Evolutionary conservation across 2,888 invertebrate genomes (phyloP), one percentile per base, ranked within the genome.

Genomic region (Melipona bicolor): DNA sequence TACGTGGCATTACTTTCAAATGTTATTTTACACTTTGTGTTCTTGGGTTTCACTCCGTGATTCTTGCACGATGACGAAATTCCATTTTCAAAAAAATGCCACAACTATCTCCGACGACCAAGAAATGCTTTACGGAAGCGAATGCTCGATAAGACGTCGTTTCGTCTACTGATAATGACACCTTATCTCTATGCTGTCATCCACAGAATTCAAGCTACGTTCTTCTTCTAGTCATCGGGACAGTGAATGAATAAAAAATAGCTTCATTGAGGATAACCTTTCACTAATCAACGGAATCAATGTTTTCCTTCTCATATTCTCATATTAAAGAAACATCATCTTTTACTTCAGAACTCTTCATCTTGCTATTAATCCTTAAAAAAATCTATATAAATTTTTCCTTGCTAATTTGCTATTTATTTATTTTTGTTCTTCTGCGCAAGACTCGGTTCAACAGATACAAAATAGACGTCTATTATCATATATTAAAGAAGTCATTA

Each of bases 81-180:
- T 59, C 24, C 15, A 2, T 61, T 24, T 54, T 56, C n/a, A 19
- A 4, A 24, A n/a, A 24, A 17, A 5, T 24, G 5, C 11, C 67
- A 1, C 0, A 24, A 6, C 11, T 76, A n/a, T 59, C 24, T 43
- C 43, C 3, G 49, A 32, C 21, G 65, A 75, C 74, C 72, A 52
- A 68, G 78, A 79, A 54, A 75, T 36, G 61, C 62, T 85, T 75
- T 56, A 43, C 62, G 82, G 86, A 85, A 82, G 79, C 27, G 49
- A 67, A 64, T 21, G 59, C 77, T 82, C 77, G 52, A 65, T 59
- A 21, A 27, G 67, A 32, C 81, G 52, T 59, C 65, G 78, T 78
- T 56, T 62, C n/a, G 77, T 68, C 67, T 59, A 68, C 24, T 24
- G 79, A 83, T 79, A 85, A 84, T 54, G 27, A 61, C 67, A 52